Percentiles rank a stretch among this genome's conserved stretches.
Conservation (phyloP, 1,140 invertebrate genomes). For the Eupristina koningsbergeri region DNA sequence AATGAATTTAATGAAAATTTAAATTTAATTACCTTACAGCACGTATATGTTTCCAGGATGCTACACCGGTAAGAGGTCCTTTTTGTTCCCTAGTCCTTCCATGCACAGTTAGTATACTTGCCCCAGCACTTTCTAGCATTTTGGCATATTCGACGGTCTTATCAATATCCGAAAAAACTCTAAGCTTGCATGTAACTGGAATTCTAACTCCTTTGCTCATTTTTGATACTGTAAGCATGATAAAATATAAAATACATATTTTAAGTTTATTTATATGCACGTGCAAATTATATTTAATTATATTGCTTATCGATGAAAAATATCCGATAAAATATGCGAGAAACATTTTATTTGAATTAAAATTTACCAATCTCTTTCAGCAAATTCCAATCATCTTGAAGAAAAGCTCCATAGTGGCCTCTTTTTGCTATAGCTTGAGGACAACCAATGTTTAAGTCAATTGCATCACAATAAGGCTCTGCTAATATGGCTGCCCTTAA, state of each 20-base stretch:
- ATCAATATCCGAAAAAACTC: conserved; percentile 90
- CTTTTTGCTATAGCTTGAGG: conserved; percentile 95
- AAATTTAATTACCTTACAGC: conserved; percentile 83
- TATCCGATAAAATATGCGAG: too few relatives aligned
- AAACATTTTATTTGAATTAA: conserved; percentile 21
- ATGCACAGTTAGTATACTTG: conserved; percentile 94
- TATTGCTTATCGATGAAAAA: too few relatives aligned
- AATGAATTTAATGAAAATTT: not conserved
- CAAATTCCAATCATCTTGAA: conserved; percentile 96
- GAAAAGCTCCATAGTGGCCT: conserved; percentile 90
- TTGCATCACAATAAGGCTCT: conserved; percentile 91
- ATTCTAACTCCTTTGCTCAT: conserved; percentile 80
- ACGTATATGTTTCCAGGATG: conserved; percentile 94
- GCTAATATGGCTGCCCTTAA: conserved; percentile 90
- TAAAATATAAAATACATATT: too few relatives aligned
- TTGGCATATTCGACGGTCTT: conserved; percentile 93
- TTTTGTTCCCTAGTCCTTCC: conserved; percentile 97
- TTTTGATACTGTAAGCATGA: conserved; percentile 58
- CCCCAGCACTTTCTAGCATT: conserved; percentile 95
- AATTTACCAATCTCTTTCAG: conserved; percentile 87
- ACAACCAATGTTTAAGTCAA: conserved; percentile 99
- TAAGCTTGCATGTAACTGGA: conserved; percentile 96
- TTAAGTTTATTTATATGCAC: too few relatives aligned
- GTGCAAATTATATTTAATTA: too few relatives aligned
- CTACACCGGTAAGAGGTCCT: conserved; percentile 93